These are phyloP conservation scores for Corydoras maculifer DNA, from an alignment of 2,113 vertebrate species.

Conservation along the genomic window DNA sequence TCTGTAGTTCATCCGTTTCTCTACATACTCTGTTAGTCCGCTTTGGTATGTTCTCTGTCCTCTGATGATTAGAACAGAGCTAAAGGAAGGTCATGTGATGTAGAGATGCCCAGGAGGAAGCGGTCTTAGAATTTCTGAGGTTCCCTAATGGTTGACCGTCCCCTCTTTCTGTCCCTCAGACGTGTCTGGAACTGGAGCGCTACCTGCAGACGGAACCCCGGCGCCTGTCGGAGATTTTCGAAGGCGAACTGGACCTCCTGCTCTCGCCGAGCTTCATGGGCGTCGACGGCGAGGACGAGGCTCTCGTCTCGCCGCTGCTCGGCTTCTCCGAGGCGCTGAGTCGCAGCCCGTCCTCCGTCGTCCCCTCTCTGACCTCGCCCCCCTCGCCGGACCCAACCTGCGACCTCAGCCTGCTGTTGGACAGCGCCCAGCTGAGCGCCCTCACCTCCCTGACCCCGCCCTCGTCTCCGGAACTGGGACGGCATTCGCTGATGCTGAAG, in stretches of 20 bases:
- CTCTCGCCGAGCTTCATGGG: slow-evolving; percentile 78
- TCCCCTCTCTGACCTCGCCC: slow-evolving; percentile 69
- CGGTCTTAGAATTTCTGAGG: too few species aligned
- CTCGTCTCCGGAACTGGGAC: slow-evolving; percentile 92
- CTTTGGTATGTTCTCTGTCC: too few species aligned
- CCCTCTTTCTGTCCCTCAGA: slow-evolving; percentile 61
- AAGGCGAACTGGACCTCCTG: slow-evolving; percentile 86
- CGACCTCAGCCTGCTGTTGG: slow-evolving; percentile 70
- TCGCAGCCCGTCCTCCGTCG: slow-evolving; percentile 60
- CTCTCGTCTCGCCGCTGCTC: slow-evolving; percentile 74
- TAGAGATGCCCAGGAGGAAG: too few species aligned
- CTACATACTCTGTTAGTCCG: too few species aligned
- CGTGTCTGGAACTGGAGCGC: slow-evolving; percentile 92
- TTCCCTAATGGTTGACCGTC: too few species aligned
- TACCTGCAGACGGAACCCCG: slow-evolving; percentile 96
- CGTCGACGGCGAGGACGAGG: slow-evolving; percentile 76
- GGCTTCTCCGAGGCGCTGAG: slow-evolving; percentile 69
- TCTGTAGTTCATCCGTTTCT: too few species aligned
- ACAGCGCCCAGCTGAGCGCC: slow-evolving; percentile 92
- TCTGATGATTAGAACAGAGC: too few species aligned
- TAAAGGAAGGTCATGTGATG: too few species aligned
- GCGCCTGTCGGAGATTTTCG: slow-evolving; percentile 86
- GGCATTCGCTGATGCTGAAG: slow-evolving; percentile 90
- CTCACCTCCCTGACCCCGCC: slow-evolving; percentile 96
- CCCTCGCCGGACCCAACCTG: slow-evolving; percentile 67